phyloP scores from a whole-genome alignment of 2,888 invertebrate genomes.

The Gandaritis pyraliata region DNA sequence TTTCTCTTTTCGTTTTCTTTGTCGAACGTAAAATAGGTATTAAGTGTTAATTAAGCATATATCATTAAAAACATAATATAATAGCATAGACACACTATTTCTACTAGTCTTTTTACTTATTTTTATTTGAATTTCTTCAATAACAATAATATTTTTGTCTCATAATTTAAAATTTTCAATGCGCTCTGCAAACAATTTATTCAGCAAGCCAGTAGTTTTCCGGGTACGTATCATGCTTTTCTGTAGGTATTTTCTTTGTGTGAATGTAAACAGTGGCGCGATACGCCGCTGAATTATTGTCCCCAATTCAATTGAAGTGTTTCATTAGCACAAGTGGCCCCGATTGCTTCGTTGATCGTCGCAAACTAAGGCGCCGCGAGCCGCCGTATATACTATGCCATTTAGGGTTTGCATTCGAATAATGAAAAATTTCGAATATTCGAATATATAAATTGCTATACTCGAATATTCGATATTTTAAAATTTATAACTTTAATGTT shows the following conservation, averaged over 20 bases:
- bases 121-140: background rate
- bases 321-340: slow-evolving; percentile 84
- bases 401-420: no score
- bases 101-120: no score
- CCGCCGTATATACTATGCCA: slow-evolving; percentile 23
- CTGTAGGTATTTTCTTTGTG: slow-evolving; percentile 43
- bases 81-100: no score
- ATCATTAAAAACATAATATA: no score
- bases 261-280: slow-evolving; percentile 69
- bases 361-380: slow-evolving; percentile 62
- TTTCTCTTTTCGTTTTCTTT: no score
- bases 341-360: slow-evolving; percentile 80
- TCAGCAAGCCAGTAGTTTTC: slow-evolving; percentile 22
- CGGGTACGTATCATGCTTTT: slow-evolving; percentile 17
- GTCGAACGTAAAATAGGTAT: no score
- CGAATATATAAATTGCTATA: no score
- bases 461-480: no score
- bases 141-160: no score
- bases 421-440: no score
- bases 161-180: slow-evolving; percentile 1
- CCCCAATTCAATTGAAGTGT: slow-evolving; percentile 84
- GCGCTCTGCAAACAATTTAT: slow-evolving; percentile 13
- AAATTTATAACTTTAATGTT: no score
- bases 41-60: no score
- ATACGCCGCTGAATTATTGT: slow-evolving; percentile 78